These are phyloP conservation scores for Enteromius paludinosus DNA, from an alignment of 2,797 vertebrate species.

Conservation along the genomic window DNA sequence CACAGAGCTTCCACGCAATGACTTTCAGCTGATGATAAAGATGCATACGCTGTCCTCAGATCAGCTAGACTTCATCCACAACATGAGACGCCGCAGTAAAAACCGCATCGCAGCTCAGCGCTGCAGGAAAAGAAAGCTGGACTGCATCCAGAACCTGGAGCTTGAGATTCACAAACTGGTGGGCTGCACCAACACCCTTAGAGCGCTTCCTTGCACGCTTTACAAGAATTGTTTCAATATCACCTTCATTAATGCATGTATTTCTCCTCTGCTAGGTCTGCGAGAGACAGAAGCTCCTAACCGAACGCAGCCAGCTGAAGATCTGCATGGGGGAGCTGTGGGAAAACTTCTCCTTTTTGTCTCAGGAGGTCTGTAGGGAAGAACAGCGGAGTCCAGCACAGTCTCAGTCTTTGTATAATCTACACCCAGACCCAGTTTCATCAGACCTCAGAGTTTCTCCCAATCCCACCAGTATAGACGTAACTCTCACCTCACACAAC, in stretches of 20 bases:
- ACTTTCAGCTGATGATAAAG: conserved; percentile 98
- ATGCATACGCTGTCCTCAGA: conserved; percentile 97
- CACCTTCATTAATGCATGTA: not conserved
- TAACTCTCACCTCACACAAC: conserved; percentile 77
- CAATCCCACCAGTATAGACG: conserved; percentile 80
- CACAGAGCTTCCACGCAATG: conserved; percentile 94
- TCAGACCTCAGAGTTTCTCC: conserved; percentile 63
- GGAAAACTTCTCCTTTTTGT: conserved; percentile 95
- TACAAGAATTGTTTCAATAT: not conserved
- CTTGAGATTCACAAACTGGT: conserved; percentile 95
- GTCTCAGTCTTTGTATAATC: conserved; percentile 80
- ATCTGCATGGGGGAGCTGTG: conserved; percentile 93
- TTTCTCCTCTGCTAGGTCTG: conserved; percentile 80
- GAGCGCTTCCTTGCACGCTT: too few species aligned
- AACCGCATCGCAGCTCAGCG: conserved; percentile 94
- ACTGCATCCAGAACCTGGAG: conserved; percentile 96
- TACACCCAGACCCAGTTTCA: conserved; percentile 78
- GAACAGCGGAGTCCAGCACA: conserved; percentile 85
- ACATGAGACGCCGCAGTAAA: conserved; percentile 91
- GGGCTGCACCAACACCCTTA: conserved; percentile 48
- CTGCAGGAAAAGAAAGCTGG: conserved; percentile 94
- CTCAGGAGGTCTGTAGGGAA: conserved; percentile 92
- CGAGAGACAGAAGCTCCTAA: conserved; percentile 93
- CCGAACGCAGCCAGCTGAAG: conserved; percentile 93
- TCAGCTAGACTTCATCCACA: conserved; percentile 94